These are phyloP conservation scores for Hesperophylax magnus DNA, from an alignment of 1,140 invertebrate genomes.

Conservation along the genomic window DNA sequence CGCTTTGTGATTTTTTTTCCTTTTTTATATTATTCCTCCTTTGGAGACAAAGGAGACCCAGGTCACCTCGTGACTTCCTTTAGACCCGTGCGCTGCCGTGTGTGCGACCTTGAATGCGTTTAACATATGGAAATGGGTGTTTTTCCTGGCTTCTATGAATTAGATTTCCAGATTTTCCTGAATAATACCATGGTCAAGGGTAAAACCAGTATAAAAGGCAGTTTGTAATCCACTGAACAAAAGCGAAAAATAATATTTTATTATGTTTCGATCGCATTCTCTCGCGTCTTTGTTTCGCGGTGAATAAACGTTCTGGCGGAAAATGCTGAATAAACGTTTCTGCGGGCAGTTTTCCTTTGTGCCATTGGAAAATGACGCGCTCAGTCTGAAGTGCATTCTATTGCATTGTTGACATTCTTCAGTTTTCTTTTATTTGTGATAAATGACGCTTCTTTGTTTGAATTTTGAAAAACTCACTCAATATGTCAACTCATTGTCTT, in stretches of 20 bases:
- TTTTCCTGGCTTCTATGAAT: conserved; percentile 34
- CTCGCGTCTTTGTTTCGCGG: not conserved
- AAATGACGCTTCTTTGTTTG: too few relatives aligned
- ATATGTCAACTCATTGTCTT: too few relatives aligned
- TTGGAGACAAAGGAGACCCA: not conserved
- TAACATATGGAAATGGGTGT: conserved; percentile 21
- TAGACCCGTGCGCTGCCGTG: not conserved
- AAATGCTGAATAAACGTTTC: not conserved
- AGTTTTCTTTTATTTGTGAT: too few relatives aligned
- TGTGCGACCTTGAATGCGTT: conserved; percentile 9
- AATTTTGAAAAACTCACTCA: too few relatives aligned
- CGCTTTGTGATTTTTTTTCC: not conserved
- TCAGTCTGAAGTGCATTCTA: too few relatives aligned
- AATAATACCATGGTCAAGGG: conserved; percentile 42
- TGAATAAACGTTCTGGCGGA: not conserved
- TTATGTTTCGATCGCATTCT: not conserved
- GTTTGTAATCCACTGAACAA: not conserved
- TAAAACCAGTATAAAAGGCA: conserved; percentile 4
- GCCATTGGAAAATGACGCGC: too few relatives aligned
- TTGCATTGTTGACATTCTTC: too few relatives aligned
- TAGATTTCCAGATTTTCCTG: conserved; percentile 42
- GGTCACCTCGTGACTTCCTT: not conserved
- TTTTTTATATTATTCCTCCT: not conserved
- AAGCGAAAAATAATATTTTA: not conserved
- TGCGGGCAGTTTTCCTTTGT: not conserved